Evolutionary conservation across 2,113 vertebrate genomes (phyloP).

Genomic region (Psophia crepitans): DNA sequence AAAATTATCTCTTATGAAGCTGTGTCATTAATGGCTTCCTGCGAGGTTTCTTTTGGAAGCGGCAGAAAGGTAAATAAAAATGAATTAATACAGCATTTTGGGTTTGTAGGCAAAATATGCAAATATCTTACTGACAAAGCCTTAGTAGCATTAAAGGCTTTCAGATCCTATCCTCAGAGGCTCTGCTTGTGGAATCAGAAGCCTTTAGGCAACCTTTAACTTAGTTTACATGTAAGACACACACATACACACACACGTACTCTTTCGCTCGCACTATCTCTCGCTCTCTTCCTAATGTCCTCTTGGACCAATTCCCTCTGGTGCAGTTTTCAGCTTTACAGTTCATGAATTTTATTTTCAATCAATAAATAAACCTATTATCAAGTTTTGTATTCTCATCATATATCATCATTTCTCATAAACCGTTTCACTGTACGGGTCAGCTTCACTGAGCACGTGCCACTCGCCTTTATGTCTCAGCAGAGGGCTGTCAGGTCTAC

Average conservation of each 20-base stretch:
- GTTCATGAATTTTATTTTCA: constrained; percentile 77
- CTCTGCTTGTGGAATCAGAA: constrained; percentile 44
- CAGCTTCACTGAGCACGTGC: constrained; percentile 9
- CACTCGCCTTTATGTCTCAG: constrained; percentile 50
- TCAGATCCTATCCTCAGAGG: constrained; percentile 31
- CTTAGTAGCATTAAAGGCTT: constrained; percentile 50
- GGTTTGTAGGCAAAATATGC: constrained; percentile 62
- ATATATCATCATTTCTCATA: constrained; percentile 67
- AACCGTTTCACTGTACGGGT: constrained; percentile 24
- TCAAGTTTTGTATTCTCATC: constrained; percentile 70
- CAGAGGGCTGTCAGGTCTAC: not conserved
- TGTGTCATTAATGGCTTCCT: constrained; percentile 52
- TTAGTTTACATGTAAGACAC: constrained; percentile 1
- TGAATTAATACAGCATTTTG: constrained; percentile 36
- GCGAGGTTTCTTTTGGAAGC: constrained; percentile 44
- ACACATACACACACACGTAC: not conserved
- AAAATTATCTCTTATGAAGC: constrained; percentile 52
- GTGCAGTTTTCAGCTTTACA: constrained; percentile 70
- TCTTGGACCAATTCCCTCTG: constrained; percentile 49
- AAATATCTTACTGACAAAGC: constrained; percentile 36
- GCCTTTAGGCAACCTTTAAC: constrained; percentile 46
- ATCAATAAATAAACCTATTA: constrained; percentile 78
- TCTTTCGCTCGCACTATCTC: not conserved
- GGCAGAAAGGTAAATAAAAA: constrained; percentile 65
- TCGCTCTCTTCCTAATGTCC: not conserved